Percentiles rank a stretch among this genome's conserved stretches.
phyloP scores from a whole-genome alignment of 2,113 vertebrate species.

The Mungos mungo region DNA sequence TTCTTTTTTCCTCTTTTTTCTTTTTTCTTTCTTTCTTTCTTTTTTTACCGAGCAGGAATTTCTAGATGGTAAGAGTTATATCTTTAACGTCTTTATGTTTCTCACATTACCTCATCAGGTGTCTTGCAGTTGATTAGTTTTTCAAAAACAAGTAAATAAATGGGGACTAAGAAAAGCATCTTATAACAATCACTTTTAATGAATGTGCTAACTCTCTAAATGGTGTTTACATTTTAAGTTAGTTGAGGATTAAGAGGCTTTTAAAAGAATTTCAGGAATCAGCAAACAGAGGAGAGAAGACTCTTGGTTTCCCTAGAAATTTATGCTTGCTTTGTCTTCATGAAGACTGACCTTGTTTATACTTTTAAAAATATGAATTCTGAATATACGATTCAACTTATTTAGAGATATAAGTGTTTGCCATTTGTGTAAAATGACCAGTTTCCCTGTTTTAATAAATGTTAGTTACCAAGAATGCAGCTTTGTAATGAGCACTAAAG shows the following conservation, averaged over 20 bases:
- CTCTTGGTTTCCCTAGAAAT: not conserved
- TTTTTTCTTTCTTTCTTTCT: not conserved
- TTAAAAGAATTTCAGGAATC: conserved; percentile 47
- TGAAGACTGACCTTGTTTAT: not conserved
- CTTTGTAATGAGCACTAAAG: not conserved
- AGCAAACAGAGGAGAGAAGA: not conserved
- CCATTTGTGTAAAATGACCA: not conserved
- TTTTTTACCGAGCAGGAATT: conserved; percentile 11
- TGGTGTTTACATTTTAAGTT: conserved; percentile 23
- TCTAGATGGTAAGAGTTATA: not conserved
- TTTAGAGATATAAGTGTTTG: not conserved
- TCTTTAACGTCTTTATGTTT: not conserved
- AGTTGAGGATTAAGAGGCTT: conserved; percentile 15
- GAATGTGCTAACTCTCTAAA: not conserved
- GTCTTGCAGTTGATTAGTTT: not conserved
- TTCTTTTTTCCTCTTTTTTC: no score
- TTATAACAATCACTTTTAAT: conserved; percentile 22
- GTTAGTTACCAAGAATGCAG: not conserved
- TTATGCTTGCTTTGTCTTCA: not conserved
- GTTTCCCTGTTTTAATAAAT: not conserved
- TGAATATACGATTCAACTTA: not conserved
- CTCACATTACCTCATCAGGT: not conserved
- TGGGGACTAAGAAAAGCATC: conserved; percentile 29
- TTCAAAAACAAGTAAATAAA: conserved; percentile 36
- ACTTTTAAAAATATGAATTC: conserved; percentile 51